Base-by-base conservation (phyloP, 2,113 vertebrate genomes). In the Syngnathus typhle region DNA sequence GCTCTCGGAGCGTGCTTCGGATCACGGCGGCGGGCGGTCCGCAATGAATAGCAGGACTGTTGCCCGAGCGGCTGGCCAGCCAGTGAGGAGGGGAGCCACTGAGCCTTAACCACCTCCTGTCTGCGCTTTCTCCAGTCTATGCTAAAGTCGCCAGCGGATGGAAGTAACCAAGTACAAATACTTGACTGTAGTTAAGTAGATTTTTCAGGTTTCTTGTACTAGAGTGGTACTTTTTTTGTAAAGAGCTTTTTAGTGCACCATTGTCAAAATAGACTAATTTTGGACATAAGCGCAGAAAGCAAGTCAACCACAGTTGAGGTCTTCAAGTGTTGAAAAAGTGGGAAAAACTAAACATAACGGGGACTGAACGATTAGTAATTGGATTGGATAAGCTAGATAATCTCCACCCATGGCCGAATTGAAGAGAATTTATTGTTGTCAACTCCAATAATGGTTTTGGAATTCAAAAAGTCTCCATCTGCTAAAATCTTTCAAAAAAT, bases 31-130 rank as follows among this genome's bases (percentile, higher is more conserved):
- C 81, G 85, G 85, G 84, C 87, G 81, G 37, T 78, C 69, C 36
- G 74, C 82, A 84, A 88, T 88, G 85, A 89, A 88, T 85, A 82
- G 84, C 83, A 65, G 76, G 80, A 63, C 81, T 89, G 83, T 88
- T 84, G 72, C 74, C 12, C 66, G 78, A 75, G 75, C 87, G 81
- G 74, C 73, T 68, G 73, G 83, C 76, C 79, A 81, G 73, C 73
- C 72, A 69, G 32, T 43, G 82, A 79, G 76, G 64, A 61, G 47
- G 69, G 54, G 75, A 87, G 9, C 83, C 87, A 86, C 78, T 82
- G 85, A 88, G 84, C 84, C 83, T 74, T 84, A 89, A 87, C 87
- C 85, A 85, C 86, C 85, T 84, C 88, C 87, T 85, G 83, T 85
- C 83, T 88, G 87, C 76, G 81, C 78, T 73, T 61, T 67, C 80